These are phyloP conservation scores for Apotomis capreana DNA, from an alignment of 2,888 invertebrate species.

Conservation along the genomic window DNA sequence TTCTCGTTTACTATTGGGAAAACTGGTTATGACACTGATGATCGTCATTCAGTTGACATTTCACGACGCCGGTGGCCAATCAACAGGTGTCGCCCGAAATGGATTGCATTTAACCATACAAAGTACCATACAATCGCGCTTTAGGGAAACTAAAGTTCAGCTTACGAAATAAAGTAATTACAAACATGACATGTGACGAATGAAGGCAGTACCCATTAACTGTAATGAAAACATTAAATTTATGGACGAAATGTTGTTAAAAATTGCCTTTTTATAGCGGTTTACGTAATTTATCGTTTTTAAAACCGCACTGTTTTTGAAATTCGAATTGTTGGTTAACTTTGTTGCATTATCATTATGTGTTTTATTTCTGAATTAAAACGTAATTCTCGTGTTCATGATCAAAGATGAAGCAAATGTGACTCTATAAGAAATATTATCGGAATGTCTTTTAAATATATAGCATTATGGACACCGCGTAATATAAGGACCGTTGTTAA, in stretches of 20 bases:
- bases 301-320: slow-evolving; percentile 9
- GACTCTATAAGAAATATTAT: slow-evolving; percentile 18
- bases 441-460: slow-evolving; percentile 43
- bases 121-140: slow-evolving; percentile 23
- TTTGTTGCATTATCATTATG: not conserved
- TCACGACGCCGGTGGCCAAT: slow-evolving; percentile 34
- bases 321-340: slow-evolving; percentile 7
- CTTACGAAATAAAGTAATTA: slow-evolving; percentile 39
- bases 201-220: slow-evolving; percentile 32
- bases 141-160: slow-evolving; percentile 35
- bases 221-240: slow-evolving; percentile 37
- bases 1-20: slow-evolving; percentile 15
- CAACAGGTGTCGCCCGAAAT: slow-evolving; percentile 36
- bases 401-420: not conserved
- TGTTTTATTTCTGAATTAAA: not conserved
- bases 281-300: slow-evolving; percentile 26
- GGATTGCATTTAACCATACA: slow-evolving; percentile 26
- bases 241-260: slow-evolving; percentile 33
- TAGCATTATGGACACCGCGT: slow-evolving; percentile 46
- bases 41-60: slow-evolving; percentile 31
- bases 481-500: slow-evolving; percentile 41
- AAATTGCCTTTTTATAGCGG: slow-evolving; percentile 27
- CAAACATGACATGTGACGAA: slow-evolving; percentile 35
- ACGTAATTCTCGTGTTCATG: not conserved
- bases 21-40: slow-evolving; percentile 17